Evolutionary conservation across 2,797 vertebrate species (phyloP), one percentile per base, ranked within the genome.

Genomic region (Melanotaenia parkinsoni): DNA sequence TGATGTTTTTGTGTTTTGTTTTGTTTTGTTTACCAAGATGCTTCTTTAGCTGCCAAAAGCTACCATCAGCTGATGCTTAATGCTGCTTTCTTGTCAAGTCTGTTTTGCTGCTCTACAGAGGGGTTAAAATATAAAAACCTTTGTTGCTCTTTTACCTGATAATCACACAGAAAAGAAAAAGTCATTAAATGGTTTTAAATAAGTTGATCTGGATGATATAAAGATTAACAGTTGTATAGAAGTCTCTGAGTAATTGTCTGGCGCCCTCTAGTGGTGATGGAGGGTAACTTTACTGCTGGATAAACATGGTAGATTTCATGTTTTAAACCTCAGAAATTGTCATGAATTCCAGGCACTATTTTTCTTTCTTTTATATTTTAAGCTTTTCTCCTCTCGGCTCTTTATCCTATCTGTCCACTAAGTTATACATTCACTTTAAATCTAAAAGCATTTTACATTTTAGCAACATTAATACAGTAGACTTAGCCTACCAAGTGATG

Each of bases 231-330:
- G 22, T 54, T 4, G 20, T 12, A 2, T 16, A 0, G 8, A 9
- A 5, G 71, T 43, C 33, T 3, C 53, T 68, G 58, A 24, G 18
- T 70, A 7, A 75, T 62, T 57, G 60, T 28, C 32, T 14, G 65
- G 0, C 51, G 33, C 79, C 87, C 77, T 86, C 90, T 91, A 65
- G 83, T 88, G 92, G 71, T 18, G 14, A 20, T 0, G 47, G 0
- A 18, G 24, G 50, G 26, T 53, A 22, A 65, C 47, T 4, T 26
- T 40, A 50, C 28, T n/a, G 3, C 54, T 26, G 57, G 66, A 10
- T 37, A 33, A 12, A 2, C 35, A 11, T 37, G 35, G 35, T 37
- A 37, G 35, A 7, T 37, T 37, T 14, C 6, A 50, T 7, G 8
- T 8, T 50, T 50, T 50, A 20, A 51, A 24, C 18, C n/a, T 51